phyloP scores from a whole-genome alignment of 2,797 vertebrate species.

The Eurystomus glaucurus region DNA sequence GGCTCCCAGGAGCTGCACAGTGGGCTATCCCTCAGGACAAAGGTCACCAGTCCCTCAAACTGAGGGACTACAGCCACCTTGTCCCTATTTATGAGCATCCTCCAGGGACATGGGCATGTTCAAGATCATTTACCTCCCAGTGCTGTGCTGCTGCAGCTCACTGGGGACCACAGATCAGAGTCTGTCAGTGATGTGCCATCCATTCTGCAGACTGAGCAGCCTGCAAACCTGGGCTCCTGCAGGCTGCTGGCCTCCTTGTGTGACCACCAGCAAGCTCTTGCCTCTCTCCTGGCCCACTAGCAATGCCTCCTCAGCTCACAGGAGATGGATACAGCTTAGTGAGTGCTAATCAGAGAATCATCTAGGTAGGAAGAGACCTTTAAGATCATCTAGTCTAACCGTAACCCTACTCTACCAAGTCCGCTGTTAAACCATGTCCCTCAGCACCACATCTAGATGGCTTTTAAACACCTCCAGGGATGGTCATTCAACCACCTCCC shows the following conservation, averaged over 20 bases:
- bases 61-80: not conserved
- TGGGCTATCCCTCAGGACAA: not conserved
- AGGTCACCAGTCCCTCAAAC: not conserved
- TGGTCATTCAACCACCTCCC: too few species aligned
- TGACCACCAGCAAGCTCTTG: accelerated
- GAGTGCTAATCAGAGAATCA: not conserved
- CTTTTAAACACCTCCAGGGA: too few species aligned
- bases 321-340: not conserved
- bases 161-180: too few species aligned
- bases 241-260: not conserved
- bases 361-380: too few species aligned
- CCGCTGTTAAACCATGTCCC: too few species aligned
- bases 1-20: not conserved
- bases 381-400: too few species aligned
- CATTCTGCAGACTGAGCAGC: too few species aligned
- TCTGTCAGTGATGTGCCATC: not conserved
- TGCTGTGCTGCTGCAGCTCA: not conserved
- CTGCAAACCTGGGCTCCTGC: not conserved
- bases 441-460: too few species aligned
- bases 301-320: too few species aligned
- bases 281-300: not conserved
- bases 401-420: too few species aligned
- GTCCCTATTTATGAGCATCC: not conserved
- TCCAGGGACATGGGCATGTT: not conserved
- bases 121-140: not conserved